phyloP scores from a whole-genome alignment of 2,797 vertebrate species.

The Argentina silus region DNA sequence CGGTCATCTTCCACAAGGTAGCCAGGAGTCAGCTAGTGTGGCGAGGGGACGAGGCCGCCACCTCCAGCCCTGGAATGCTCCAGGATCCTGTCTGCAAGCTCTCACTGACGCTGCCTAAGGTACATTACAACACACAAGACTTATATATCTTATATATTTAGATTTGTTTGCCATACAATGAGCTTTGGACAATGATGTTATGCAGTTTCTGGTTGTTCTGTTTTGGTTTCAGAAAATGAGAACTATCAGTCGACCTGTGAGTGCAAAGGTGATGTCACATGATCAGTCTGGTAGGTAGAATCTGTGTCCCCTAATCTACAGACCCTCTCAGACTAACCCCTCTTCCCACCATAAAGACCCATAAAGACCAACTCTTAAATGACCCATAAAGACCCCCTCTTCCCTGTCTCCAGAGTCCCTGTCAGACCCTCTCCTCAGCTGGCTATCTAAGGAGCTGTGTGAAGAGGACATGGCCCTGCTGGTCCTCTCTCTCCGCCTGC shows the following conservation, averaged over 20 bases:
- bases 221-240: conserved; percentile 76
- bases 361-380: too few species aligned
- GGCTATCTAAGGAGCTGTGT: conserved; percentile 85
- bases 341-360: neutral
- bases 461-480: conserved; percentile 78
- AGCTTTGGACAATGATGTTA: neutral
- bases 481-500: conserved; percentile 73
- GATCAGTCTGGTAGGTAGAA: conserved; percentile 76
- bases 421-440: conserved; percentile 80
- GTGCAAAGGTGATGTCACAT: conserved; percentile 62
- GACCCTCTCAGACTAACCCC: neutral
- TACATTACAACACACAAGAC: conserved; percentile 45
- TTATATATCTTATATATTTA: neutral
- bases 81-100: conserved; percentile 83
- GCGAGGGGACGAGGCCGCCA: conserved; percentile 54
- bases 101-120: conserved; percentile 85
- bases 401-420: conserved; percentile 64
- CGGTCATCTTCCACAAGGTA: conserved; percentile 78
- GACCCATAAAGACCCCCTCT: neutral
- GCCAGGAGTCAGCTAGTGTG: conserved; percentile 71
- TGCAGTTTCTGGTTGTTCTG: neutral
- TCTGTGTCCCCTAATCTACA: neutral
- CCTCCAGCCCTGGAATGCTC: conserved; percentile 47
- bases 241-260: conserved; percentile 64
- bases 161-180: neutral